Conservation (phyloP, 2,888 invertebrate species). For the Caenorhabditis wallacei region DNA sequence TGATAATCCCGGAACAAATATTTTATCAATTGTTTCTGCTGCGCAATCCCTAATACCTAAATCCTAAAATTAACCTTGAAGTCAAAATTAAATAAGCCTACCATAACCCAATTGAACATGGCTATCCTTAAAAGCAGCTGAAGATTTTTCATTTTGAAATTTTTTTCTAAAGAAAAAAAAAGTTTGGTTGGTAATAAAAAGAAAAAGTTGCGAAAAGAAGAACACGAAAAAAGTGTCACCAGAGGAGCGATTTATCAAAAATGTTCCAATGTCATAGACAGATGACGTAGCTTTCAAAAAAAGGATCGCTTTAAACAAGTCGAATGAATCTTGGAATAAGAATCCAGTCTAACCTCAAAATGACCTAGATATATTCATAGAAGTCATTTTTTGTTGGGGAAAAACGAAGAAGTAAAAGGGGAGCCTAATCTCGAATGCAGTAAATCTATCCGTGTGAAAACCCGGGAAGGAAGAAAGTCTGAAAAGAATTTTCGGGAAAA, state of each 20-base stretch:
- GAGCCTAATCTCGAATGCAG: conserved; percentile 52
- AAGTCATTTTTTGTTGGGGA: neutral
- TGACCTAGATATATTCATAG: conserved; percentile 3
- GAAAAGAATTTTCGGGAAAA: neutral
- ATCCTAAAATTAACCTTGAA: neutral
- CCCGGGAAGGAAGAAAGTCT: conserved; percentile 6
- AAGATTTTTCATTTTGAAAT: conserved; percentile 9
- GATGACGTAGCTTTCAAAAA: neutral
- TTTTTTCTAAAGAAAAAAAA: too few relatives aligned
- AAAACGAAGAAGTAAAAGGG: neutral
- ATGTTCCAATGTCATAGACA: conserved; percentile 32
- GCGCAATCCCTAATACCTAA: conserved; percentile 24
- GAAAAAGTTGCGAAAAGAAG: conserved; percentile 28
- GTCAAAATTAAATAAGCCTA: neutral
- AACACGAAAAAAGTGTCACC: conserved; percentile 36
- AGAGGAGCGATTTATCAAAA: conserved; percentile 52
- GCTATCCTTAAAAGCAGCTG: conserved; percentile 13
- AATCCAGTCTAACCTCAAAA: neutral
- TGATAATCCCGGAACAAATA: conserved; percentile 79
- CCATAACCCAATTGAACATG: neutral
- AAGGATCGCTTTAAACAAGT: too few relatives aligned
- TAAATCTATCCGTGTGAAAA: conserved; percentile 59
- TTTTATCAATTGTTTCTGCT: conserved; percentile 74
- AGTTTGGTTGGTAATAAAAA: too few relatives aligned
- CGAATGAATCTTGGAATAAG: too few relatives aligned